A percentile compares a stretch with the other conserved stretches of the same genome.
phyloP scores from a whole-genome alignment of 2,888 invertebrate species.

The Eilema caniola region DNA sequence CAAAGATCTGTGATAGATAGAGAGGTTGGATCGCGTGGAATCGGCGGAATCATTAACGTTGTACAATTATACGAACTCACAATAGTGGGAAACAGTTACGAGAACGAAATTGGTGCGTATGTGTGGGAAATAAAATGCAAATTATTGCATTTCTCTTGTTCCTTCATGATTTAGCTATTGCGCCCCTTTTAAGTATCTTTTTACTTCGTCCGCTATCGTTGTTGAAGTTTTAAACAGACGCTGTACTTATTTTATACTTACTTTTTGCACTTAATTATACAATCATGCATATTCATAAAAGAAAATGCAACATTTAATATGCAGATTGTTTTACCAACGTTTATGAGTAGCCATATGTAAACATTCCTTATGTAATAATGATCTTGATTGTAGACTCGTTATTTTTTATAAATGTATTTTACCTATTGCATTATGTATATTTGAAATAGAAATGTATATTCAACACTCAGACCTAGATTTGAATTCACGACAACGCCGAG shows the following conservation, averaged over 20 bases:
- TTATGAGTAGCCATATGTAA: background rate
- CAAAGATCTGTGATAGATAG: conserved; percentile 61
- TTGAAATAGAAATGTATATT: background rate
- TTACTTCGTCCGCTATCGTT: conserved; percentile 27
- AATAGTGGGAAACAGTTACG: conserved; percentile 76
- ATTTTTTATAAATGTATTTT: background rate
- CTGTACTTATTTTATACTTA: background rate
- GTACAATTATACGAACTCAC: conserved; percentile 71
- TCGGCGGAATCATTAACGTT: conserved; percentile 73
- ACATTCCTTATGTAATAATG: background rate
- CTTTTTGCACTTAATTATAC: background rate
- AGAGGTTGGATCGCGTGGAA: conserved; percentile 59
- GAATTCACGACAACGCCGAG: too few relatives aligned
- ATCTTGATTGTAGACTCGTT: background rate
- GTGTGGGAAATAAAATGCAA: conserved; percentile 73
- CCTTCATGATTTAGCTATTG: conserved; percentile 29
- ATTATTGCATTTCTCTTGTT: conserved; percentile 72
- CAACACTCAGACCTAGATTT: background rate
- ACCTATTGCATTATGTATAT: background rate
- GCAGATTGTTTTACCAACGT: background rate
- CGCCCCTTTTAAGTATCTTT: conserved; percentile 41
- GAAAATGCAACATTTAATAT: background rate
- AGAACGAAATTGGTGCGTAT: conserved; percentile 70
- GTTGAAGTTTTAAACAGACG: conserved; percentile 26
- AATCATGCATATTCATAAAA: background rate